Conservation (phyloP, 2,888 invertebrate species). For the Branchinecta sandiegonensis region DNA sequence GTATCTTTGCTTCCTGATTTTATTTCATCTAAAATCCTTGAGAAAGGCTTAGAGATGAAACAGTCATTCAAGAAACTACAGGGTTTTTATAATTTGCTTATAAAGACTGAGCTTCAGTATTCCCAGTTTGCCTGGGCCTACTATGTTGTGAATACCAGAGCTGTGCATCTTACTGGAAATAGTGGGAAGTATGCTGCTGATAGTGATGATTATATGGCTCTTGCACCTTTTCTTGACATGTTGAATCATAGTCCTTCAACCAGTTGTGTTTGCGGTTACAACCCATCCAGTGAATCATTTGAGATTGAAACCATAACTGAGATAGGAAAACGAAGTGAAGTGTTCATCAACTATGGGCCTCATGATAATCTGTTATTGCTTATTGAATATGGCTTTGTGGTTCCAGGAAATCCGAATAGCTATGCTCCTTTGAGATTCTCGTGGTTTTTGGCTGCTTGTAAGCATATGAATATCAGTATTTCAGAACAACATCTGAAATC, state of each 20-base stretch:
- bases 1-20: conserved; percentile 43
- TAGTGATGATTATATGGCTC: conserved; percentile 43
- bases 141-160: conserved; percentile 68
- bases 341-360: conserved; percentile 76
- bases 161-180: conserved; percentile 38
- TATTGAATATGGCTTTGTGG: conserved; percentile 71
- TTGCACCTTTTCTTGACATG: conserved; percentile 77
- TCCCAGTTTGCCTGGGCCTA: conserved; percentile 59
- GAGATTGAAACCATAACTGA: conserved; percentile 40
- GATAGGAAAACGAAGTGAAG: conserved; percentile 51
- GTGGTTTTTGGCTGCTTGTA: background rate
- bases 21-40: conserved; percentile 40
- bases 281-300: conserved; percentile 37
- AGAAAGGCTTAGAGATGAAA: conserved; percentile 40
- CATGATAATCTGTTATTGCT: conserved; percentile 66
- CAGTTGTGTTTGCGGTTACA: conserved; percentile 32
- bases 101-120: conserved; percentile 15
- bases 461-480: background rate
- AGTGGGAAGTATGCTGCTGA: conserved; percentile 42
- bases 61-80: conserved; percentile 35
- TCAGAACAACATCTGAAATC: background rate
- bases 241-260: conserved; percentile 58
- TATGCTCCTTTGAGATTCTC: conserved; percentile 41
- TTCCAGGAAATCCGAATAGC: conserved; percentile 50
- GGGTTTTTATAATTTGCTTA: conserved; percentile 9